Percentiles rank a stretch among this genome's conserved stretches.
Conservation (phyloP, 1,140 invertebrate species). For the Artemia franciscana region DNA sequence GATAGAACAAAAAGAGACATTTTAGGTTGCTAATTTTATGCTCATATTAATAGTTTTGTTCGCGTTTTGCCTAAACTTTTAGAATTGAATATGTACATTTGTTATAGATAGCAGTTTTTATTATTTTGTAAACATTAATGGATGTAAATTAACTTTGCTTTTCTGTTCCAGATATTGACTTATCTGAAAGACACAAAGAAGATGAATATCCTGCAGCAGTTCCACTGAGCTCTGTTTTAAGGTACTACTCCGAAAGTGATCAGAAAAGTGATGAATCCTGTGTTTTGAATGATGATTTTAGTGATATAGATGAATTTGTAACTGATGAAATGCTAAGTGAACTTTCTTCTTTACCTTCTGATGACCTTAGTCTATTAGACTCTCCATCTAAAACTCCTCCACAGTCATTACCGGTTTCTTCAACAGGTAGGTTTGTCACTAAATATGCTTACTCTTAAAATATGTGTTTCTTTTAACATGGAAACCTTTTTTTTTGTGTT, state of each 20-base stretch:
- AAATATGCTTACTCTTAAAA: too few species aligned
- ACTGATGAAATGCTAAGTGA: not conserved
- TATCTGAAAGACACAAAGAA: not conserved
- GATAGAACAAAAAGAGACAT: too few species aligned
- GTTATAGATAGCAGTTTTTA: too few species aligned
- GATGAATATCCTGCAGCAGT: not conserved
- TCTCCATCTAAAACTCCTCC: not conserved
- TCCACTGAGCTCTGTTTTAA: not conserved
- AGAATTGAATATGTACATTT: too few species aligned
- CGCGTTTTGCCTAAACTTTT: too few species aligned
- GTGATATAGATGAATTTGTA: not conserved
- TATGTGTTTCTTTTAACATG: too few species aligned
- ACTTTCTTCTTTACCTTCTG: not conserved
- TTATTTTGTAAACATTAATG: too few species aligned
- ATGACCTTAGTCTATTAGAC: not conserved
- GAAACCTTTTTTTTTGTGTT: too few species aligned
- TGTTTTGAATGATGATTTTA: not conserved
- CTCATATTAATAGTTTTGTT: too few species aligned
- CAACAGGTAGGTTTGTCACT: not conserved
- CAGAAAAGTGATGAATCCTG: not conserved
- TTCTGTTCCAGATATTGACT: not conserved
- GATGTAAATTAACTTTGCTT: too few species aligned
- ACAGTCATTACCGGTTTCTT: not conserved
- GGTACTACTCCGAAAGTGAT: not conserved
- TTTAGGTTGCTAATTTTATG: too few species aligned